Evolutionary conservation across 2,113 vertebrate species (phyloP).

Genomic region (Archocentrus centrarchus): DNA sequence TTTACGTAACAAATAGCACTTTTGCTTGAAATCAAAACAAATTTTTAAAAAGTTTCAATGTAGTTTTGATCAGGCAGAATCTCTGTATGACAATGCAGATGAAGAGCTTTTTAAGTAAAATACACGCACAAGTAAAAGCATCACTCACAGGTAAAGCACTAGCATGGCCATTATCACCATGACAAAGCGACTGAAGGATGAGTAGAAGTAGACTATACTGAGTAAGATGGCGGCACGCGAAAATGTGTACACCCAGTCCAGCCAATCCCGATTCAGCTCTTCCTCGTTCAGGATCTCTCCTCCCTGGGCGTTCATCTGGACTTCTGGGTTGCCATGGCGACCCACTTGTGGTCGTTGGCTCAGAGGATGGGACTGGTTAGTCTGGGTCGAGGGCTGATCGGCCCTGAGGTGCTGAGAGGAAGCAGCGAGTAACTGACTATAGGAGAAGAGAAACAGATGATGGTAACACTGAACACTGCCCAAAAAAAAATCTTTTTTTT

Average conservation of each 20-base stretch:
- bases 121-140: background rate
- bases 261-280: conserved; percentile 95
- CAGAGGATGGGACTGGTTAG: conserved; percentile 52
- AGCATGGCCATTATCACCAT: conserved; percentile 98
- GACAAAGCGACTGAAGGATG: conserved; percentile 95
- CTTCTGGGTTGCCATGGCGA: conserved; percentile 84
- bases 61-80: background rate
- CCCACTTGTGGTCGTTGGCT: conserved; percentile 83
- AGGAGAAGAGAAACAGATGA: background rate
- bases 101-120: background rate
- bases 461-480: background rate
- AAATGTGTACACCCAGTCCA: conserved; percentile 95
- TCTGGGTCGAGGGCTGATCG: conserved; percentile 57
- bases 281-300: conserved; percentile 91
- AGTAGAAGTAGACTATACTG: conserved; percentile 97
- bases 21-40: background rate
- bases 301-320: conserved; percentile 86
- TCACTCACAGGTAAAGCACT: conserved; percentile 95
- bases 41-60: background rate
- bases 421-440: conserved; percentile 87
- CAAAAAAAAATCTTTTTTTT: background rate
- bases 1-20: background rate
- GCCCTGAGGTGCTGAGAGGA: conserved; percentile 82
- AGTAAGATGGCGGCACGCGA: conserved; percentile 91
- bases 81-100: background rate